phyloP scores from a whole-genome alignment of 2,113 vertebrate species.

The Petrocephalus zakoni region DNA sequence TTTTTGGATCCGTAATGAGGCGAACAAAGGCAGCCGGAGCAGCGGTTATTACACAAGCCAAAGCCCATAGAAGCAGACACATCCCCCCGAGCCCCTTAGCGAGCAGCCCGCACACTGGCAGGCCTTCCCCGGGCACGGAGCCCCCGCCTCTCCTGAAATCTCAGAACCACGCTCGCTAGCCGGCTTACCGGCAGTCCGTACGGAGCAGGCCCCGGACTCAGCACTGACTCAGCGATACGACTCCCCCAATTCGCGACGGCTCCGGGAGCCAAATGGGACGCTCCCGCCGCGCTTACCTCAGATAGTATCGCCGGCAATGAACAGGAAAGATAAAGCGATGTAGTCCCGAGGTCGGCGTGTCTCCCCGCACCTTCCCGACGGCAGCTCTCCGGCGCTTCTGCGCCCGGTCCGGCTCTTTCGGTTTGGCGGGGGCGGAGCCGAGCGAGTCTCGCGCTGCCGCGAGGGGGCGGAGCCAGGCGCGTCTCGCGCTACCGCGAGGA shows the following conservation, averaged over 20 bases:
- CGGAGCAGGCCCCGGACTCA: conserved; percentile 51
- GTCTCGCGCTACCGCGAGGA: conserved; percentile 19
- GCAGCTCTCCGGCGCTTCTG: conserved; percentile 38
- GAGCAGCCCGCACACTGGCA: conserved; percentile 24
- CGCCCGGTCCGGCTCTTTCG: conserved; percentile 44
- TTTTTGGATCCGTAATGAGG: neutral
- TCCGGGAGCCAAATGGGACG: neutral
- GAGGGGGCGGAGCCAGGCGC: conserved; percentile 51
- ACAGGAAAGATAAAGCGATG: conserved; percentile 37
- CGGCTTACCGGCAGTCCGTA: conserved; percentile 36
- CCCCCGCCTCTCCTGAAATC: conserved; percentile 48
- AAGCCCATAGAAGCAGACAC: neutral
- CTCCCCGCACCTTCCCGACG: conserved; percentile 19
- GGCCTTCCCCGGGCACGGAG: conserved; percentile 24
- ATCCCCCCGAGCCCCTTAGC: neutral
- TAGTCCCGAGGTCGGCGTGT: conserved; percentile 40
- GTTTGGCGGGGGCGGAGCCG: conserved; percentile 54
- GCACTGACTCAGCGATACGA: conserved; percentile 35
- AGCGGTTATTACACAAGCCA: neutral
- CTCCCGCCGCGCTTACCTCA: conserved; percentile 31
- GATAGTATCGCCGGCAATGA: conserved; percentile 7
- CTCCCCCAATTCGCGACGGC: neutral
- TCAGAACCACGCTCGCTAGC: conserved; percentile 43
- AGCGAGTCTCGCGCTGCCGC: no score
- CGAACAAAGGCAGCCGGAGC: neutral